phyloP scores from a whole-genome alignment of 2,113 vertebrate genomes.

The Neolamprologus longior region DNA sequence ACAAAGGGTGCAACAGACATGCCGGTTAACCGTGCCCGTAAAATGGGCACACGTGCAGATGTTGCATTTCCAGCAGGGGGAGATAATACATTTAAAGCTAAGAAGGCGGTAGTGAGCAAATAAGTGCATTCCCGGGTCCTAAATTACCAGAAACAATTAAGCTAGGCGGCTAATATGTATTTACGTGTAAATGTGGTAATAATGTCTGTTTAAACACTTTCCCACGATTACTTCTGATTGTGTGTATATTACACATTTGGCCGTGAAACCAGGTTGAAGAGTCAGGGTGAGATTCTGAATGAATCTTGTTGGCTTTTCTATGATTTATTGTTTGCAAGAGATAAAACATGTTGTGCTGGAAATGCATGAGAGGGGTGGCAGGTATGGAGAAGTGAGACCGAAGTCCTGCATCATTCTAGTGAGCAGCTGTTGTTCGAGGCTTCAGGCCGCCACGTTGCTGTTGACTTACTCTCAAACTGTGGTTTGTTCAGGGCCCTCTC shows the following conservation, averaged over 20 bases:
- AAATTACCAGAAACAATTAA: neutral
- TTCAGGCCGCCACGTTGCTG: neutral
- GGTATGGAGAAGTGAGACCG: neutral
- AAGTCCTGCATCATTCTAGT: neutral
- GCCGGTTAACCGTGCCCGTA: neutral
- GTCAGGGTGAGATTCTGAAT: neutral
- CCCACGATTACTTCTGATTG: neutral
- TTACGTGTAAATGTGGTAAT: neutral
- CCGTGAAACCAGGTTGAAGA: neutral
- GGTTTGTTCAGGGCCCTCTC: conserved; percentile 11
- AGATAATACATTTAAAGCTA: neutral
- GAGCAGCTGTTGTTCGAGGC: conserved; percentile 30
- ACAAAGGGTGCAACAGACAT: neutral
- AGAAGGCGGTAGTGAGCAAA: neutral
- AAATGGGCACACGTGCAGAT: neutral
- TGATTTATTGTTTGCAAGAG: neutral
- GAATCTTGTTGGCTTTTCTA: neutral
- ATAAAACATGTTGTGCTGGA: neutral
- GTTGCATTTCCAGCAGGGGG: neutral
- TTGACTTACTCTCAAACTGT: neutral
- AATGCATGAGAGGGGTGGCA: neutral
- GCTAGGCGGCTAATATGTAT: rapidly evolving
- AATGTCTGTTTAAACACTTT: neutral
- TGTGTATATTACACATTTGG: neutral
- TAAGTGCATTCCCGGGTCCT: neutral